phyloP scores from a whole-genome alignment of 1,140 invertebrate genomes.

The Neomicropteryx cornuta region DNA sequence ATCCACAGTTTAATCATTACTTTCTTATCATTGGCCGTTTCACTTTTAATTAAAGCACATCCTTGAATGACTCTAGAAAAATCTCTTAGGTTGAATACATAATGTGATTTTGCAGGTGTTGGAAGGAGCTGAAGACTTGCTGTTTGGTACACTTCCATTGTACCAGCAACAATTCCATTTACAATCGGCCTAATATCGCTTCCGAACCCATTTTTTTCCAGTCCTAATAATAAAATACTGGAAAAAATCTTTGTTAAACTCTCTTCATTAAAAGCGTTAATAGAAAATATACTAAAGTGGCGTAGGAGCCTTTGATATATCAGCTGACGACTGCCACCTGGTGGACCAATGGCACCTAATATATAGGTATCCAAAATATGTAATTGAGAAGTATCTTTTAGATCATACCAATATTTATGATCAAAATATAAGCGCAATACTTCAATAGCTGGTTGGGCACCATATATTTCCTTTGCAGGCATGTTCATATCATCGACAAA shows the following conservation, averaged over 20 bases:
- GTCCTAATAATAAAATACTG: constrained; percentile 60
- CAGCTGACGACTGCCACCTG: constrained; percentile 76
- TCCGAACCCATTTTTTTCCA: constrained; percentile 69
- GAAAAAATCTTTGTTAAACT: constrained; percentile 78
- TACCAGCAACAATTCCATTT: constrained; percentile 63
- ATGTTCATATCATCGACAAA: constrained; percentile 93
- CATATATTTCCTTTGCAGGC: constrained; percentile 77
- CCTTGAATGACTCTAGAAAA: constrained; percentile 80
- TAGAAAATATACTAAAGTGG: constrained; percentile 77
- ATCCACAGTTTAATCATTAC: constrained; percentile 70
- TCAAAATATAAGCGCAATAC: constrained; percentile 81
- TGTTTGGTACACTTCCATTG: constrained; percentile 65
- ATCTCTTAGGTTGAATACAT: constrained; percentile 85
- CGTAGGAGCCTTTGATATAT: constrained; percentile 75
- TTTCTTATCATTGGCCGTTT: constrained; percentile 59
- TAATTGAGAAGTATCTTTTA: constrained; percentile 70
- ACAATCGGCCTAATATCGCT: constrained; percentile 61
- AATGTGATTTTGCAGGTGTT: constrained; percentile 82
- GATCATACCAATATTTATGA: constrained; percentile 77
- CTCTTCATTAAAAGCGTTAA: constrained; percentile 80
- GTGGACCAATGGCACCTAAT: constrained; percentile 73
- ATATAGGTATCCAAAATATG: constrained; percentile 70
- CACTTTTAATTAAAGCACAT: constrained; percentile 70
- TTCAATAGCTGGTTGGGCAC: constrained; percentile 85
- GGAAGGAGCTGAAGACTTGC: constrained; percentile 63